Evolutionary conservation across 2,113 vertebrate species (phyloP), one percentile per base, ranked within the genome.

Genomic region (Gorsachius goisagi): DNA sequence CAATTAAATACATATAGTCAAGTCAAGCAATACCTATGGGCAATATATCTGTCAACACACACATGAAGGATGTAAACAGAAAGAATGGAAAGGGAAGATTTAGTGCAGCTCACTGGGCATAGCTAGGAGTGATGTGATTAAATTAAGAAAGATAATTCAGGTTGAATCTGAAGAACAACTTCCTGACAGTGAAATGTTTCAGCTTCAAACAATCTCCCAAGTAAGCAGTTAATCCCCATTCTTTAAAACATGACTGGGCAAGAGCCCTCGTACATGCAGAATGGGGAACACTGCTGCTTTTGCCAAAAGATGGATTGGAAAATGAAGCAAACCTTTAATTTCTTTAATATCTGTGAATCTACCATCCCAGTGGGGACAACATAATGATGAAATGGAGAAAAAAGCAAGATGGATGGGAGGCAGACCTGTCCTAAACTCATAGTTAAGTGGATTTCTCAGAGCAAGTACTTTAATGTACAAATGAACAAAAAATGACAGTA

Each of bases 91-190:
- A 17, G 52, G 52, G 28, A 53, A 95, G 94, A 96, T 96, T 95
- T 91, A 95, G 63, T 92, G 78, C 91, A 94, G 95, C 74, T 91
- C 91, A 15, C 81, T 69, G 91, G 90, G 95, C 93, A 96, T 96
- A 94, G 96, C 96, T 96, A 80, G 93, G 91, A 97, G 96, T 95
- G 85, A 89, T 94, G 90, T 83, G 95, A 96, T 96, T 97, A 91
- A 95, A 94, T 91, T 79, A 91, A 96, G 85, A 62, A 71, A 96
- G 95, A 84, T 96, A 94, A 97, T 95, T 96, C 95, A 86, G 85
- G 92, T 50, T 44, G 88, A 88, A 85, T 96, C 62, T 86, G 75
- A 94, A 91, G 95, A 96, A 69, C 95, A 86, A 67, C 88, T 95
- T 96, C 93, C 95, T 97, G 95, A 86, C 37, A 80, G 90, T 74